phyloP scores from a whole-genome alignment of 2,797 vertebrate species.

The Argyrosomus regius region DNA sequence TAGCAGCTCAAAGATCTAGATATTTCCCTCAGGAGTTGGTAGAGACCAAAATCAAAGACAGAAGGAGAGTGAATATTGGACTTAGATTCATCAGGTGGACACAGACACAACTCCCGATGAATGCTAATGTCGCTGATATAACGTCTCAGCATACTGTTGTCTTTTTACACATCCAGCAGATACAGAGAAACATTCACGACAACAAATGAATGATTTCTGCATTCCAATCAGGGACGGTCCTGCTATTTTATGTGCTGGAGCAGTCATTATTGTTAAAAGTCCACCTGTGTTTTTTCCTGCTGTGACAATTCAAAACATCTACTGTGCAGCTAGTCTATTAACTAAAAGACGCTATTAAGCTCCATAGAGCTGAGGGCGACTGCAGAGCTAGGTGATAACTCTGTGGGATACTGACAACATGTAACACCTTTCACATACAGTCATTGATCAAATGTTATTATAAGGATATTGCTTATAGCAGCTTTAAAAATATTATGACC shows the following conservation, averaged over 20 bases:
- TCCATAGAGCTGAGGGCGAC: neutral
- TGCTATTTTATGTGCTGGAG: too few relatives aligned
- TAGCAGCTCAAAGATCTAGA: neutral
- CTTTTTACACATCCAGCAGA: neutral
- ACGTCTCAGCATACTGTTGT: neutral
- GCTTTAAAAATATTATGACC: neutral
- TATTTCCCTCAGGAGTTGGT: conserved; percentile 1
- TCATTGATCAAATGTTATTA: neutral
- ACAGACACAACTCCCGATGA: neutral
- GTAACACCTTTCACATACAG: neutral
- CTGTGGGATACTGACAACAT: too few relatives aligned
- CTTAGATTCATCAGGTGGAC: neutral
- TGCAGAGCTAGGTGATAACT: neutral
- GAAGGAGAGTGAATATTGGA: neutral
- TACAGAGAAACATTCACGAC: neutral
- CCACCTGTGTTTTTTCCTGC: too few relatives aligned
- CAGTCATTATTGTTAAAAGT: too few relatives aligned
- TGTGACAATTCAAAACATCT: too few relatives aligned
- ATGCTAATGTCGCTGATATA: neutral
- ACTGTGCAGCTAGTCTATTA: neutral
- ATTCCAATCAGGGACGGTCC: too few relatives aligned
- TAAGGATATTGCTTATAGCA: neutral
- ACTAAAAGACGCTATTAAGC: neutral
- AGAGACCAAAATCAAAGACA: conserved; percentile 1
- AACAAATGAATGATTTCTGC: too few relatives aligned